Evolutionary conservation across 2,113 vertebrate genomes (phyloP), one percentile per base, ranked within the genome.

Genomic region (Setophaga petechia): DNA sequence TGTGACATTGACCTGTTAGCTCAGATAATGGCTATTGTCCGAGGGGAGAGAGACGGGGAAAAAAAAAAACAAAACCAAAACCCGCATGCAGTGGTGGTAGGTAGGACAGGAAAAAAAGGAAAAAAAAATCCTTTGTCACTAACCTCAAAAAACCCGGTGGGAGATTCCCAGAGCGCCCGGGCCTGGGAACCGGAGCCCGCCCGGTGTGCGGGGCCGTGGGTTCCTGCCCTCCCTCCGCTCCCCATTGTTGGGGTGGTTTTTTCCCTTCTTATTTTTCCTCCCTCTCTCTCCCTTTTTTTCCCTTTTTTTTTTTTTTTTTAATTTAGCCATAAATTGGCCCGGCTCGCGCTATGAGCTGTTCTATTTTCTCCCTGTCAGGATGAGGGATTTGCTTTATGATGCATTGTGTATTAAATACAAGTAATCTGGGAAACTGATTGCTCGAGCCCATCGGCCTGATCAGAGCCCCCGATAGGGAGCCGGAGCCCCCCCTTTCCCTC

Each of bases 331-430:
- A 99, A 99, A 99, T 99, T 99, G 99, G 99, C 98, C 98, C 98
- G 97, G 98, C 98, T 99, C 98, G 98, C 98, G 98, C 98, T 99
- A 99, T 99, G 99, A 99, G 99, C 99, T 98, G 98, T 98, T 99
- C 99, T 99, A 99, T 99, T 99, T 99, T 99, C 99, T 99, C 98
- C 98, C 99, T 99, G 99, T 99, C 99, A 99, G 98, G 98, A 99
- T 99, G 99, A 99, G 98, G 99, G 98, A 99, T 99, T 99, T 99
- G 98, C 99, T 99, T 99, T 99, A 99, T 99, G 99, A 99, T 99
- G 99, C 99, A 99, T 99, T 99, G 99, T 99, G 98, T 99, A 99
- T 99, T 99, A 99, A 99, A 99, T 99, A 99, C 98, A 99, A 99
- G 99, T 99, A 99, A 99, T 99, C 99, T 99, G 98, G 98, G 98